Conservation (phyloP, 1,140 invertebrate genomes). For the Antheraea pernyi region DNA sequence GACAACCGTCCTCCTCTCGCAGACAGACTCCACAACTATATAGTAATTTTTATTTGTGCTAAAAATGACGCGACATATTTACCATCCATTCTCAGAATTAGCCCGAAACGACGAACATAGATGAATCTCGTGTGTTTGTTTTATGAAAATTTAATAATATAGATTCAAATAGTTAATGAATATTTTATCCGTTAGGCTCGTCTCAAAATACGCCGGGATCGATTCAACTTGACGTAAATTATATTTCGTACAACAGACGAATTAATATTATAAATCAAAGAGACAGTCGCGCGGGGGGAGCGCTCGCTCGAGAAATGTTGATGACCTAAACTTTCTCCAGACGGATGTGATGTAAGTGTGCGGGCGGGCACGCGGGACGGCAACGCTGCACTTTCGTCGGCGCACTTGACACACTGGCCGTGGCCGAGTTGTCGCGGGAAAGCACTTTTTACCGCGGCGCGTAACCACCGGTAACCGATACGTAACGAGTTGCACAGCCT, state of each 20-base stretch:
- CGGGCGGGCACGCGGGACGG: slow-evolving; percentile 50
- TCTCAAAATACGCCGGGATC: no score
- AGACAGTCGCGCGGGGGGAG: slow-evolving; percentile 16
- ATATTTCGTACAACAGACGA: neutral
- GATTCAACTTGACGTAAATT: no score
- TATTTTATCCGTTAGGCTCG: no score
- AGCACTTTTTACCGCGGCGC: slow-evolving; percentile 73
- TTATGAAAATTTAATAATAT: neutral
- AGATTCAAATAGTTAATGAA: neutral
- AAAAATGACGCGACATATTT: slow-evolving; percentile 69
- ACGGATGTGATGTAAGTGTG: slow-evolving; percentile 70
- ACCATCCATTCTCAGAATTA: slow-evolving; percentile 66
- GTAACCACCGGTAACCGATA: slow-evolving; percentile 67
- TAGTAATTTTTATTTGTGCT: slow-evolving; percentile 72
- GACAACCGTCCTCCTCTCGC: slow-evolving; percentile 55
- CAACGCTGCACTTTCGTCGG: slow-evolving; percentile 72
- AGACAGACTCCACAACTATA: slow-evolving; percentile 49
- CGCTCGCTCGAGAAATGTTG: slow-evolving; percentile 45
- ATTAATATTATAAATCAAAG: neutral
- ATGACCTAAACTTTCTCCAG: slow-evolving; percentile 72
- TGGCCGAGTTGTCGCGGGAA: slow-evolving; percentile 76
- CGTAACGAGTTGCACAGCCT: slow-evolving; percentile 65
- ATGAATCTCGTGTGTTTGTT: slow-evolving; percentile 9
- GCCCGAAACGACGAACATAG: slow-evolving; percentile 40
- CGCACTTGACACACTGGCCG: slow-evolving; percentile 76